These are phyloP conservation scores for Anhinga rufa DNA, from an alignment of 2,113 vertebrate species.

Conservation along the genomic window DNA sequence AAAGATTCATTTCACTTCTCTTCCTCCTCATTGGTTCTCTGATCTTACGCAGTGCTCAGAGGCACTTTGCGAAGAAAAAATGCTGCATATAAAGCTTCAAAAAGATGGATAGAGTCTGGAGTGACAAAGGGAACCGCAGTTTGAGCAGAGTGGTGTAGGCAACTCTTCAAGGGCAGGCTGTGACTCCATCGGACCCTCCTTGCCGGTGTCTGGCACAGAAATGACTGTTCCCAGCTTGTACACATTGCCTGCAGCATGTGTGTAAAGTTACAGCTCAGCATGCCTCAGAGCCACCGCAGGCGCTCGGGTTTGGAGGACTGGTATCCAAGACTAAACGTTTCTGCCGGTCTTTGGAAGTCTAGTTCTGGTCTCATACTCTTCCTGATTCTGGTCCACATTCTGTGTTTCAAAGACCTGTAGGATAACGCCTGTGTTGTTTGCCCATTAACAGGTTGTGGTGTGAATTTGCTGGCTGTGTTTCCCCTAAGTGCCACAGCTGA, in stretches of 20 bases:
- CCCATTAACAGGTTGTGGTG: accelerated
- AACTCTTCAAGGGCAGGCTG: background rate
- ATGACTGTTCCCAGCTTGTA: accelerated
- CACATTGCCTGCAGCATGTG: accelerated
- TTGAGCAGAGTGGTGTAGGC: background rate
- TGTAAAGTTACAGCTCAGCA: background rate
- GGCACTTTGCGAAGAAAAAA: background rate
- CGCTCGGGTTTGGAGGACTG: background rate
- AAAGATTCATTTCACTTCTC: background rate
- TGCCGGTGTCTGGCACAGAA: accelerated
- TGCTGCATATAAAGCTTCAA: background rate
- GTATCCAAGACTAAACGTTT: background rate
- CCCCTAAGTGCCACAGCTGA: background rate
- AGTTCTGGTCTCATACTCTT: background rate
- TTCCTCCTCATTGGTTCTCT: accelerated
- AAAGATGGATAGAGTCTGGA: background rate
- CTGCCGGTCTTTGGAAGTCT: background rate
- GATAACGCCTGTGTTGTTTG: background rate
- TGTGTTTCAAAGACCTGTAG: background rate
- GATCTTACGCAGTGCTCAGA: background rate
- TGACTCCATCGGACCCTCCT: accelerated
- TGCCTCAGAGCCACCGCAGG: background rate
- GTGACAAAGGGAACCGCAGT: accelerated
- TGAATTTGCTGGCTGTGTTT: background rate
- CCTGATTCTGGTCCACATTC: background rate